Base-by-base conservation (phyloP, 2,888 invertebrate genomes). In the Ennomos quercinarius region DNA sequence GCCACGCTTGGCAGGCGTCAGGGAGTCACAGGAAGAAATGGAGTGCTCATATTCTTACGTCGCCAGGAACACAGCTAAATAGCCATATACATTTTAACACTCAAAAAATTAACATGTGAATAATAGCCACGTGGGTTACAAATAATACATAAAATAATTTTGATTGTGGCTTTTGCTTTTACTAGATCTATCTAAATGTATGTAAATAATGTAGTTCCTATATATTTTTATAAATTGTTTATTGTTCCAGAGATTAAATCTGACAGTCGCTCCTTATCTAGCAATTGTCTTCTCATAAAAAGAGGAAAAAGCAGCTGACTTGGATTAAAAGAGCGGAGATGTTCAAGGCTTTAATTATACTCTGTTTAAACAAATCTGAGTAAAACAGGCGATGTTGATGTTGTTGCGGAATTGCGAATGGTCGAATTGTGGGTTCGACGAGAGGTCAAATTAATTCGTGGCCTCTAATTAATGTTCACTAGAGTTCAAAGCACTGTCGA, bases 311-410 rank as follows among this genome's bases (percentile, higher is more conserved):
- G 76, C 72, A 71, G 66, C 73, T 64, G 81, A 78, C 79, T 72
- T 70, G 79, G 85, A 86, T 86, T 85, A 85, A 89, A 87, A 90
- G 81, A 77, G 82, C 76, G 76, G 76, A 83, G 77, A 85, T 86
- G 86, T 87, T 88, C 86, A 84, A 67, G 78, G 83, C 77, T 88
- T 91, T 91, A 91, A 92, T 92, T 91, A 89, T 89, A 83, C 83
- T 77, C 84, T 89, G 86, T 89, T 91, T 88, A 91, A 91, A 91
- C 86, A 90, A 86, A 89, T 87, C 84, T 78, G 70, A 65, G 75
- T 82, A 81, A 80, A 85, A 85, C 86, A 85, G 84, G 81, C 64
- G 39, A 65, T 67, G 65, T n/a, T n/a, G n/a, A n/a, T n/a, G n/a
- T n/a, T n/a, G n/a, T 67, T 53, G 65, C 61, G 55, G 61, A 57